Percentiles rank a stretch among this genome's conserved stretches.
Conservation (phyloP, 2,888 invertebrate species). For the Hirtodrosophila alboralis region DNA sequence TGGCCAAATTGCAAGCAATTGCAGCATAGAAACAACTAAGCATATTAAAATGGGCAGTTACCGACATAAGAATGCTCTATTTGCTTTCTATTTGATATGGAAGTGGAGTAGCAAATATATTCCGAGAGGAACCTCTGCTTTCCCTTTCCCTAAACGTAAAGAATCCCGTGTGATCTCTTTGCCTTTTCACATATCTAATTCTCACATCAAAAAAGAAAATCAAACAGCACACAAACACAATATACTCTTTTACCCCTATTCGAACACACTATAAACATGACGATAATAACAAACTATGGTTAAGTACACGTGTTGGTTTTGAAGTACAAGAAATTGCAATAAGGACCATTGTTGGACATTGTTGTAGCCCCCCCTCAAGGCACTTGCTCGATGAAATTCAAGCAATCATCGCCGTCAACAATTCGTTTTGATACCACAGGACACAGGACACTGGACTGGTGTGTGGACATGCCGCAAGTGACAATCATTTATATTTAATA, state of each 20-base stretch:
- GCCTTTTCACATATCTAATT: no score
- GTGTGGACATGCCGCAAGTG: slow-evolving; percentile 71
- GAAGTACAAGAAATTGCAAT: slow-evolving; percentile 57
- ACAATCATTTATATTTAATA: slow-evolving; percentile 79
- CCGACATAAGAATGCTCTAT: no score
- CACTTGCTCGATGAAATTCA: slow-evolving; percentile 59
- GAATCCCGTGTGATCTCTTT: no score
- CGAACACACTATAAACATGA: no score
- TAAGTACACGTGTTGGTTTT: slow-evolving; percentile 8
- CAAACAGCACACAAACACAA: no score
- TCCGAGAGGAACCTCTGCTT: no score
- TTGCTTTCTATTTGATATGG: no score
- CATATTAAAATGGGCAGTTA: no score
- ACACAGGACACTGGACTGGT: slow-evolving; percentile 20
- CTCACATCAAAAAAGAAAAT: no score
- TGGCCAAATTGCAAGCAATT: slow-evolving; percentile 71
- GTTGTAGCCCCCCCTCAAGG: slow-evolving; percentile 17
- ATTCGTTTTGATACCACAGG: slow-evolving; percentile 47
- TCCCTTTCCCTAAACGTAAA: no score
- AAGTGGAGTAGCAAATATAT: no score
- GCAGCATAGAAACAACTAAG: slow-evolving; percentile 55
- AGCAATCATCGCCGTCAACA: slow-evolving; percentile 73
- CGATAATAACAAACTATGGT: slow-evolving; percentile 11
- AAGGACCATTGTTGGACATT: slow-evolving; percentile 32
- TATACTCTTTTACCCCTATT: no score